Percentiles rank a stretch among this genome's conserved stretches.
Conservation (phyloP, 2,888 invertebrate species). For the Cheilosia vernalis region DNA sequence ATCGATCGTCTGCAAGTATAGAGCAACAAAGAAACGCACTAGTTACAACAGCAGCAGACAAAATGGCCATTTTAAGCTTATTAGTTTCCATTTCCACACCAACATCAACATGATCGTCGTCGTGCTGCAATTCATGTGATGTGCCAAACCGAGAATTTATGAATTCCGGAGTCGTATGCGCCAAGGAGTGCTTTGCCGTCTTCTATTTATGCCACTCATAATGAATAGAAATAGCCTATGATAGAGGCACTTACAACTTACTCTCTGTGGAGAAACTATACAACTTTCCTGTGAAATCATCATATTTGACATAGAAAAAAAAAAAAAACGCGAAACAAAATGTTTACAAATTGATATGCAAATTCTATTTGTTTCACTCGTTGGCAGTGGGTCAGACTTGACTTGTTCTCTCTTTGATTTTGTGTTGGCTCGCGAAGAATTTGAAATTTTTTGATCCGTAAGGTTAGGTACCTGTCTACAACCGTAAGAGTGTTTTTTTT, state of each 20-base stretch:
- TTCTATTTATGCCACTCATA: constrained; percentile 33
- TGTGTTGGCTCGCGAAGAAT: neutral
- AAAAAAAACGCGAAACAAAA: constrained; percentile 16
- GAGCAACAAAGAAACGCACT: constrained; percentile 4
- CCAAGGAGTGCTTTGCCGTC: constrained; percentile 12
- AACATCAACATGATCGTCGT: constrained; percentile 14
- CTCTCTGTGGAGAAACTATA: constrained; percentile 41
- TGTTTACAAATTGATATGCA: constrained; percentile 55
- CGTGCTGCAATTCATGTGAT: constrained; percentile 30
- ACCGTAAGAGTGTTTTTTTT: neutral
- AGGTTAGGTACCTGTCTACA: neutral
- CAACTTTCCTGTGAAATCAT: constrained; percentile 18
- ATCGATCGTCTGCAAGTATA: neutral
- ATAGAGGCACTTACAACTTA: constrained; percentile 9
- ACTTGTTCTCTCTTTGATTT: constrained; percentile 36
- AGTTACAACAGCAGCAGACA: constrained; percentile 48
- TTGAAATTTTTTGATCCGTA: no score
- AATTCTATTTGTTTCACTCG: constrained; percentile 37
- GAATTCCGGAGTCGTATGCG: constrained; percentile 35
- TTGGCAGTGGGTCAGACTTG: constrained; percentile 38
- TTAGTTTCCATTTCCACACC: constrained; percentile 19
- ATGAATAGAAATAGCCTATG: constrained; percentile 17
- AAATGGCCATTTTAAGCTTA: constrained; percentile 40
- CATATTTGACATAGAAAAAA: constrained; percentile 6
- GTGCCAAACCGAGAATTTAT: constrained; percentile 45